A percentile compares a stretch with the other conserved stretches of the same genome.
phyloP scores from a whole-genome alignment of 1,140 invertebrate species.

The Myzus persicae region DNA sequence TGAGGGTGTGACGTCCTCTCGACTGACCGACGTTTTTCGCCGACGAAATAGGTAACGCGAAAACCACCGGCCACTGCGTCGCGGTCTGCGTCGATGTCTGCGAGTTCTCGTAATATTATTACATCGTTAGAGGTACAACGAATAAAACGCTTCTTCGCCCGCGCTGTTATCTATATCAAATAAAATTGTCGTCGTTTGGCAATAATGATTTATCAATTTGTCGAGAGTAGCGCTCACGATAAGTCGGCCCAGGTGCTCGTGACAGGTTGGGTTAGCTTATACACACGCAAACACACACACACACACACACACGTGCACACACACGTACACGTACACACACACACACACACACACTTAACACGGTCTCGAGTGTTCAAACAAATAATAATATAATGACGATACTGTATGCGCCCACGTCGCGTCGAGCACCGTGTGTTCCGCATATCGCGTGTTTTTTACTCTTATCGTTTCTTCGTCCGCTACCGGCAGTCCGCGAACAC shows the following conservation, averaged over 20 bases:
- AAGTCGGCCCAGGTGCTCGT: conserved; percentile 36
- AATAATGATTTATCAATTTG: conserved; percentile 48
- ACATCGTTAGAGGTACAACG: not conserved
- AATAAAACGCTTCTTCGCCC: not conserved
- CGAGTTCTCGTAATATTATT: not conserved
- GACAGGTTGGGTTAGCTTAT: not conserved
- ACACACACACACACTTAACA: not conserved
- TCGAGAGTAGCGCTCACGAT: conserved; percentile 6
- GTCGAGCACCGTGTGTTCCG: not conserved
- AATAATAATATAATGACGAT: conserved; percentile 1
- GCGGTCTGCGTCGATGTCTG: not conserved
- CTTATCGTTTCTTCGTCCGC: not conserved
- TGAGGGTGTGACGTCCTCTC: too few species aligned
- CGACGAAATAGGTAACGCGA: not conserved
- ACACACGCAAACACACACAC: not conserved
- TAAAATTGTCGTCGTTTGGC: conserved; percentile 33
- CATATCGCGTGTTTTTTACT: not conserved
- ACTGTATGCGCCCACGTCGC: conserved; percentile 15
- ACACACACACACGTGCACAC: not conserved
- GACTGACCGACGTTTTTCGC: not conserved
- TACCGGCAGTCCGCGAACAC: not conserved
- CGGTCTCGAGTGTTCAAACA: conserved; percentile 53
- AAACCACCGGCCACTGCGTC: not conserved
- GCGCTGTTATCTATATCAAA: not conserved
- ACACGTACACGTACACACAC: not conserved